Conservation (phyloP, 2,113 vertebrate genomes). For the Scalopus aquaticus region DNA sequence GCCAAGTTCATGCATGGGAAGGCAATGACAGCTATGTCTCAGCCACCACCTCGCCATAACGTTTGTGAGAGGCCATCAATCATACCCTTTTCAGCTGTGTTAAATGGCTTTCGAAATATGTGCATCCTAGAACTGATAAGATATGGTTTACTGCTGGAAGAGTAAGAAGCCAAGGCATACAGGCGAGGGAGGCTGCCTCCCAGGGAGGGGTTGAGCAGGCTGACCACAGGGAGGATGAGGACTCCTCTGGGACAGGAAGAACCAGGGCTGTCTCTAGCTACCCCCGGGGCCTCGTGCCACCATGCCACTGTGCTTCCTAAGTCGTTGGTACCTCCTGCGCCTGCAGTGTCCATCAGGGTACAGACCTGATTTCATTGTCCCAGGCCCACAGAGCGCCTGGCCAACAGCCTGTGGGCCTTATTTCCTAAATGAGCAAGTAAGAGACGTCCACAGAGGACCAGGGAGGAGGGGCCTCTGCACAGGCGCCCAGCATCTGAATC, state of each 20-base stretch:
- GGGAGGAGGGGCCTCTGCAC: background rate
- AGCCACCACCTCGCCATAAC: constrained; percentile 29
- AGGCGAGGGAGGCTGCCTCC: background rate
- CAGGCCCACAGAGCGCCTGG: background rate
- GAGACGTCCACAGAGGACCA: background rate
- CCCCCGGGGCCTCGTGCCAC: background rate
- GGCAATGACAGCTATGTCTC: constrained; percentile 20
- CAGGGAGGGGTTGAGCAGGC: background rate
- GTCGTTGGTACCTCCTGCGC: background rate
- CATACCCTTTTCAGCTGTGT: constrained; percentile 46
- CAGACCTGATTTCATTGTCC: background rate
- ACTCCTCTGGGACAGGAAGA: background rate
- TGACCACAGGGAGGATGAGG: background rate
- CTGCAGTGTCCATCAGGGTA: background rate
- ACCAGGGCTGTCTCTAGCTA: background rate
- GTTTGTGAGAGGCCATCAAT: constrained; percentile 36
- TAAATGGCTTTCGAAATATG: constrained; percentile 54
- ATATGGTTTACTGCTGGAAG: constrained; percentile 39
- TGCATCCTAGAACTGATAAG: constrained; percentile 40
- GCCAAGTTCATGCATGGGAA: background rate
- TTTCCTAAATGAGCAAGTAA: background rate
- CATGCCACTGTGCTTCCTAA: background rate
- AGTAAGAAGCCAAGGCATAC: constrained; percentile 29
- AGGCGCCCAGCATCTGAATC: background rate
- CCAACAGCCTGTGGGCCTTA: background rate